Evolutionary conservation across 2,888 invertebrate species (phyloP).

Genomic region (Rambutsinella grinnellia): DNA sequence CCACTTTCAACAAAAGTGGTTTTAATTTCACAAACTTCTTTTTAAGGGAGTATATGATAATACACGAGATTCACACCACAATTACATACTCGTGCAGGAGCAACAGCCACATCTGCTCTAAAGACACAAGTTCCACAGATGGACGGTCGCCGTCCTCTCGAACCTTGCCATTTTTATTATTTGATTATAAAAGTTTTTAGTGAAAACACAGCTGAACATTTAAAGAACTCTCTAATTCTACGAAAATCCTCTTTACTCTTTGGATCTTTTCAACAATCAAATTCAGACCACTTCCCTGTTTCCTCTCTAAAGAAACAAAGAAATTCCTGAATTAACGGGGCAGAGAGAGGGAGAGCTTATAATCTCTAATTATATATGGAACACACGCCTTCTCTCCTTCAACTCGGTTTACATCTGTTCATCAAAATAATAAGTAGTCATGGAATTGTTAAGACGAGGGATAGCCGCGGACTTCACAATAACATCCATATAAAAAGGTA

Average conservation of each 20-base stretch:
- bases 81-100: conserved; percentile 36
- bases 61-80: neutral
- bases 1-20: neutral
- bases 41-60: too few relatives aligned
- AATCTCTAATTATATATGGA: neutral
- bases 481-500: too few relatives aligned
- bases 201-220: too few relatives aligned
- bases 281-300: too few relatives aligned
- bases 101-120: conserved; percentile 35
- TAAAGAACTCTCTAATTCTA: too few relatives aligned
- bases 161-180: too few relatives aligned
- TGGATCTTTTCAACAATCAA: too few relatives aligned
- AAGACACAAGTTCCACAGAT: conserved; percentile 19
- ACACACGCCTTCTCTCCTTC: neutral
- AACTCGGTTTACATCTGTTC: neutral
- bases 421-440: too few relatives aligned
- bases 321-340: neutral
- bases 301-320: neutral
- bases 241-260: too few relatives aligned
- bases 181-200: too few relatives aligned
- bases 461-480: too few relatives aligned
- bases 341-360: neutral
- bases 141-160: conserved; percentile 6
- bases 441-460: too few relatives aligned
- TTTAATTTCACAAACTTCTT: neutral